phyloP scores from a whole-genome alignment of 1,140 invertebrate species.

The Zelostemma sp. region DNA sequence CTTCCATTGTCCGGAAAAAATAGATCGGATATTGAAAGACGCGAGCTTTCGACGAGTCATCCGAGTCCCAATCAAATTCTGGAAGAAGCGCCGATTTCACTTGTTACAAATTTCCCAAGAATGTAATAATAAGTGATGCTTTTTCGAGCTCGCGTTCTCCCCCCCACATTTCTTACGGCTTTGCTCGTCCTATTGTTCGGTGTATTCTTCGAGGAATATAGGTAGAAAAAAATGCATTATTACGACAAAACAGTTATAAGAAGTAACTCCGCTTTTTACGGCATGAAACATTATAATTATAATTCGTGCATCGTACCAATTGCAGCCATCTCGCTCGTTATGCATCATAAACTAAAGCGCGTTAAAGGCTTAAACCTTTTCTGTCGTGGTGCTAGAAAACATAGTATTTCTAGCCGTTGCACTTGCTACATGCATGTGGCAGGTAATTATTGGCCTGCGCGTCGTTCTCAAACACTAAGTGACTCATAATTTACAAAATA shows the following conservation, averaged over 20 bases:
- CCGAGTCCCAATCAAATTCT: too few species aligned
- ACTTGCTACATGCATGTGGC: constrained; percentile 31
- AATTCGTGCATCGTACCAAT: constrained; percentile 45
- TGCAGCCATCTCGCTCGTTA: constrained; percentile 44
- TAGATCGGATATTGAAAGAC: too few species aligned
- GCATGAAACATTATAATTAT: constrained; percentile 46
- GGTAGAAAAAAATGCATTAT: constrained; percentile 44
- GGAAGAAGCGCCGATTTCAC: too few species aligned
- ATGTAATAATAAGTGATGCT: too few species aligned
- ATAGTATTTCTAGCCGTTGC: constrained; percentile 36
- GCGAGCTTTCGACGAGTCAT: too few species aligned
- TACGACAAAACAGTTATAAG: constrained; percentile 44
- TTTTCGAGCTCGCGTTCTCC: too few species aligned
- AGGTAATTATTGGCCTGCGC: constrained; percentile 42
- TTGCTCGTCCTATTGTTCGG: neutral
- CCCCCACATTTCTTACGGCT: neutral
- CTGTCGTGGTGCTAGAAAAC: constrained; percentile 29
- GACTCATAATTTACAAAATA: constrained; percentile 34
- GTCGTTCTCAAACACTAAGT: constrained; percentile 35
- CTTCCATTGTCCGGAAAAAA: too few species aligned
- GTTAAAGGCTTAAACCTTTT: constrained; percentile 28
- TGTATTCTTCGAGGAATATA: constrained; percentile 41
- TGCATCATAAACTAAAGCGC: constrained; percentile 43
- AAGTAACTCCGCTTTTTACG: constrained; percentile 47
- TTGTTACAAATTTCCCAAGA: too few species aligned